A percentile compares a stretch with the other conserved stretches of the same genome.
Conservation (phyloP, 1,140 invertebrate genomes). For the Chelonus insularis region DNA sequence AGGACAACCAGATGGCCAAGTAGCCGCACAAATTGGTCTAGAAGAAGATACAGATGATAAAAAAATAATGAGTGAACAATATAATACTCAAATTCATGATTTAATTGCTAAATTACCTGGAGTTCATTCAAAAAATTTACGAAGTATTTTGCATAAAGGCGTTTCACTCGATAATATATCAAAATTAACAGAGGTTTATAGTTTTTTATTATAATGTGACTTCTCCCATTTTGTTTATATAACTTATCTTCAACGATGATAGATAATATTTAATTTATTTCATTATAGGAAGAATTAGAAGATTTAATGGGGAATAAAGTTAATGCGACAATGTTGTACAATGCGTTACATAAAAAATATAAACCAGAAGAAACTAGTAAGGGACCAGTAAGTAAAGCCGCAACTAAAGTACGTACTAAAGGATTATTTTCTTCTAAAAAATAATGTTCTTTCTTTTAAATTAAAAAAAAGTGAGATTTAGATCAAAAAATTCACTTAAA, state of each 20-base stretch:
- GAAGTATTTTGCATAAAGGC: constrained; percentile 77
- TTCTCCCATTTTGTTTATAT: no score
- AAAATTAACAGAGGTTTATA: constrained; percentile 61
- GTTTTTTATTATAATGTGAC: no score
- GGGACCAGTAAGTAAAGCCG: constrained; percentile 24
- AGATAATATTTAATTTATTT: constrained; percentile 26
- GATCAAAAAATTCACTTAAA: no score
- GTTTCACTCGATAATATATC: constrained; percentile 72
- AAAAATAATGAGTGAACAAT: constrained; percentile 67
- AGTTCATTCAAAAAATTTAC: constrained; percentile 84
- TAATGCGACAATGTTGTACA: constrained; percentile 65
- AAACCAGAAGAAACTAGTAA: constrained; percentile 54
- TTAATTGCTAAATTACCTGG: constrained; percentile 90
- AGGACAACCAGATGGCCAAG: constrained; percentile 73
- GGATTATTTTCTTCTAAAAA: constrained; percentile 49
- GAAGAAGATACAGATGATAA: constrained; percentile 65
- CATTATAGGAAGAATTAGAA: constrained; percentile 66
- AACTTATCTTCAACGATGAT: no score
- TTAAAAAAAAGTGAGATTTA: not conserved
- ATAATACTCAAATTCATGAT: constrained; percentile 79
- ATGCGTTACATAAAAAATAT: constrained; percentile 66
- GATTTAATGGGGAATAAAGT: constrained; percentile 70
- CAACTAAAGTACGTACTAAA: constrained; percentile 44
- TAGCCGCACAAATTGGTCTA: constrained; percentile 69
- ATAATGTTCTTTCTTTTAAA: not conserved